A percentile compares a stretch with the other conserved stretches of the same genome.
These are phyloP conservation scores for Saccostrea cuccullata DNA, from an alignment of 1,140 invertebrate species.

Conservation along the genomic window DNA sequence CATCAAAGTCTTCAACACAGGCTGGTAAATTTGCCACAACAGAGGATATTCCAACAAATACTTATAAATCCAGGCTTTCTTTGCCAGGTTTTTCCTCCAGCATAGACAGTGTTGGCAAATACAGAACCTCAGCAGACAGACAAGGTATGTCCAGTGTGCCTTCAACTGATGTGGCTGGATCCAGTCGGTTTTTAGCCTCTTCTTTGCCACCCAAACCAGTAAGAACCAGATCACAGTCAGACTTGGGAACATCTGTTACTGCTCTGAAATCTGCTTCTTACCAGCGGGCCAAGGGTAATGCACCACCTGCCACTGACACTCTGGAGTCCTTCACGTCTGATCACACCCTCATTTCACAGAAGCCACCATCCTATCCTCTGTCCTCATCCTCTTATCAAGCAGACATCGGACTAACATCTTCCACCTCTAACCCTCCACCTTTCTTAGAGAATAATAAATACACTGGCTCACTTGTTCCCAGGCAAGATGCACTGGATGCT, in stretches of 20 bases:
- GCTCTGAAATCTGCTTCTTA: slow-evolving; percentile 36
- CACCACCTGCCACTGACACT: neutral
- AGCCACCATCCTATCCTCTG: slow-evolving; percentile 13
- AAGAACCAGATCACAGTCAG: slow-evolving; percentile 53
- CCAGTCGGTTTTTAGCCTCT: slow-evolving; percentile 46
- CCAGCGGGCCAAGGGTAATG: slow-evolving; percentile 39
- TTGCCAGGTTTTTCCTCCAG: slow-evolving; percentile 43
- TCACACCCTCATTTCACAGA: neutral
- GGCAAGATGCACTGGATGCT: slow-evolving; percentile 27
- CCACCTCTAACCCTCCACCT: neutral
- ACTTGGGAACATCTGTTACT: slow-evolving; percentile 50
- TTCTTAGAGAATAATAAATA: slow-evolving; percentile 29
- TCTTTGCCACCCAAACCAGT: slow-evolving; percentile 48
- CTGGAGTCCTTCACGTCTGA: neutral
- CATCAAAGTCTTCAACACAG: slow-evolving; percentile 46
- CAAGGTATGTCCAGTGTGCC: slow-evolving; percentile 40
- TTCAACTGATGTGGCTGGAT: slow-evolving; percentile 27
- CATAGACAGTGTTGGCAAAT: neutral
- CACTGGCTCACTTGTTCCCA: slow-evolving; percentile 30
- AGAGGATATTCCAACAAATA: slow-evolving; percentile 51
- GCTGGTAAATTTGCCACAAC: slow-evolving; percentile 47
- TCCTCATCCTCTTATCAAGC: slow-evolving; percentile 21
- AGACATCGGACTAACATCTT: neutral
- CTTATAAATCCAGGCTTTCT: slow-evolving; percentile 32
- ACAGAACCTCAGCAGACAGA: slow-evolving; percentile 26